Base-by-base conservation (phyloP, 2,797 vertebrate species). In the Acestrorhynchus altus region DNA sequence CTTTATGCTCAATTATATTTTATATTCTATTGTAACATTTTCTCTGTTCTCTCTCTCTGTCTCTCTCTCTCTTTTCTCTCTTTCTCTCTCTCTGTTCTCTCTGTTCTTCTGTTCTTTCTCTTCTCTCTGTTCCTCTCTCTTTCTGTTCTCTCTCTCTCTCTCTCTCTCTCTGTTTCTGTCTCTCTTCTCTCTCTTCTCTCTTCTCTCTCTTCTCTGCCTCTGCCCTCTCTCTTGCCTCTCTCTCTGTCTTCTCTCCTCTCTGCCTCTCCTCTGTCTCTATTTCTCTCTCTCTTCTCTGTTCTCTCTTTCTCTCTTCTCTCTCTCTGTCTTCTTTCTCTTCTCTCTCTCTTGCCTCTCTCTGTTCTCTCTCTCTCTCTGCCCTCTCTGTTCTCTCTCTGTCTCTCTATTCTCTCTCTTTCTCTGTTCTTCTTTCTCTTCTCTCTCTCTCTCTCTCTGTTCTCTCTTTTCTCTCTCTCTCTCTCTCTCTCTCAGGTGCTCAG, bases 401-500 rank as follows among this genome's bases (percentile, higher is more conserved):
- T 40, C 8, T 9, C 20, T 66, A 3, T 22, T 22, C 47, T 0
- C 35, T 56, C 28, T 1, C 4, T 1, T 44, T 0, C 20, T n/a
- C 20, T 8, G 20, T 9, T 22, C n/a, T 70, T 22, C 18, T 0
- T 46, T 6, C 24, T 24, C 2, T 11, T 59, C 44, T 46, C 44
- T 10, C 44, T 46, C 44, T 46, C 44, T 46, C 44, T 46, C 12
- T 9, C 12, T 24, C 12, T 59, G 8, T 57, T 15, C 59, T 0
- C 26, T 35, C 59, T 0, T 61, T 35, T 51, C 49, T 65, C 28
- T 66, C 40, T 49, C n/a, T 42, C 31, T 20, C 10, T 51, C 28
- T 44, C 42, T 39, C 7, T 15, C 20, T 79, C 40, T 31, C 87
- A 97, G 96, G 95, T 96, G 86, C 91, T 97, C 88, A 97, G 96